These are phyloP conservation scores for Cyphomyrmex costatus DNA, from an alignment of 1,140 invertebrate species.

Conservation along the genomic window DNA sequence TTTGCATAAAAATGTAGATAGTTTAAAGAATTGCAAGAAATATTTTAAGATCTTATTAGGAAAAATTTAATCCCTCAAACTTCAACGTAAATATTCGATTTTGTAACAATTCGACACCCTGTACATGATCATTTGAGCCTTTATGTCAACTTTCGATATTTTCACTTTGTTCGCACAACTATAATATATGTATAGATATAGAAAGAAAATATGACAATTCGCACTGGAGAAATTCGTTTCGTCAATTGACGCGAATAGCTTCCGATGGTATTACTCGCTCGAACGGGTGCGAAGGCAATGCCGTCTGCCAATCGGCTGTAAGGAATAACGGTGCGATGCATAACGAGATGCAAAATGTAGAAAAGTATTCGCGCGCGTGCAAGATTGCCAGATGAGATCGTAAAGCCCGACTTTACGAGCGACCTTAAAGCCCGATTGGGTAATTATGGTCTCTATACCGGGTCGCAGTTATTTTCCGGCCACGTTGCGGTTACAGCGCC, in stretches of 20 bases:
- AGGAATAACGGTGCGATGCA: constrained; percentile 24
- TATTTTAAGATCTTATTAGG: not conserved
- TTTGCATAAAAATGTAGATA: not conserved
- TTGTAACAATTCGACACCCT: not conserved
- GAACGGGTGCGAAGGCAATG: not conserved
- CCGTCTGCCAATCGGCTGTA: constrained; percentile 35
- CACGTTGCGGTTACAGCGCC: not conserved
- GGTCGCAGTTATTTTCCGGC: constrained; percentile 30
- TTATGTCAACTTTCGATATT: constrained; percentile 36
- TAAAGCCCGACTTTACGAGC: constrained; percentile 52
- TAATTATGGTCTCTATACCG: constrained; percentile 46
- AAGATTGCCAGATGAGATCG: constrained; percentile 9
- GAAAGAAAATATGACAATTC: constrained; percentile 11
- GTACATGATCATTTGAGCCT: not conserved
- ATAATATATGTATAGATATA: not conserved
- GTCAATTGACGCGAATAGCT: constrained; percentile 46
- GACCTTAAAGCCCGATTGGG: constrained; percentile 21
- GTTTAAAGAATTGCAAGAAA: not conserved
- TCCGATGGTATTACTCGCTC: constrained; percentile 27
- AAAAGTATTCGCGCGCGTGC: constrained; percentile 15
- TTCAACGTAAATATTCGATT: not conserved
- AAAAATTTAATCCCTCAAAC: not conserved
- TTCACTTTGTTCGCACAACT: not conserved
- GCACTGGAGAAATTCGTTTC: constrained; percentile 15
- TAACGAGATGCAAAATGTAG: constrained; percentile 43